Evolutionary conservation across 2,888 invertebrate species (phyloP).

Genomic region (Abrostola triplasia): DNA sequence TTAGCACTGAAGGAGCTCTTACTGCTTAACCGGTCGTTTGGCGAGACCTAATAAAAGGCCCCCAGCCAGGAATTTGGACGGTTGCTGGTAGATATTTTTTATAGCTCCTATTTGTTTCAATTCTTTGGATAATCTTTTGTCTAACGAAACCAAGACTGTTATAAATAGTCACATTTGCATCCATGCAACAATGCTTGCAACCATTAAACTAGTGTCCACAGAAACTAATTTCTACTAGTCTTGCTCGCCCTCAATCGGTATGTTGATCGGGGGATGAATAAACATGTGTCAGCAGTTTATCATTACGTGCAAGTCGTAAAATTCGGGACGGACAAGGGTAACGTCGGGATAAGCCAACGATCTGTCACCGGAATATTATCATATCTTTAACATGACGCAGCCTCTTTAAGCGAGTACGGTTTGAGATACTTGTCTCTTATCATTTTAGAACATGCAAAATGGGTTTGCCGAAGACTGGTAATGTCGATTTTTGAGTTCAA

Average conservation of each 20-base stretch:
- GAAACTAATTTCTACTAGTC: constrained; percentile 33
- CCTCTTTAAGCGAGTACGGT: constrained; percentile 32
- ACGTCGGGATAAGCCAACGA: constrained; percentile 50
- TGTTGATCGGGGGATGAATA: constrained; percentile 55
- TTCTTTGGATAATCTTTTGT: too few relatives aligned
- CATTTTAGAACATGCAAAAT: background rate
- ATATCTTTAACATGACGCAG: constrained; percentile 46
- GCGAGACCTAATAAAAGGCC: too few relatives aligned
- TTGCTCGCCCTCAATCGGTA: constrained; percentile 38
- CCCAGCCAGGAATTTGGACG: too few relatives aligned
- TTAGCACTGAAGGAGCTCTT: too few relatives aligned
- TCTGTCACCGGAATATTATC: constrained; percentile 56
- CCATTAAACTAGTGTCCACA: background rate
- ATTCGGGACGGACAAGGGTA: constrained; percentile 47
- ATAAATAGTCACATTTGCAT: too few relatives aligned
- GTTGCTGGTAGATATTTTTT: too few relatives aligned
- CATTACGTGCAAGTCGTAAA: constrained; percentile 53
- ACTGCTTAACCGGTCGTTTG: too few relatives aligned
- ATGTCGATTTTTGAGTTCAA: too few relatives aligned
- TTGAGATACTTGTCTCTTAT: constrained; percentile 14
- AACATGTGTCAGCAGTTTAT: constrained; percentile 56
- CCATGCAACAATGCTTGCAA: too few relatives aligned
- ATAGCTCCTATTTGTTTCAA: too few relatives aligned
- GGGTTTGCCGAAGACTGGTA: too few relatives aligned
- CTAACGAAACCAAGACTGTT: too few relatives aligned